Evolutionary conservation across 2,888 invertebrate genomes (phyloP).

Genomic region (Aspidiotus destructor): DNA sequence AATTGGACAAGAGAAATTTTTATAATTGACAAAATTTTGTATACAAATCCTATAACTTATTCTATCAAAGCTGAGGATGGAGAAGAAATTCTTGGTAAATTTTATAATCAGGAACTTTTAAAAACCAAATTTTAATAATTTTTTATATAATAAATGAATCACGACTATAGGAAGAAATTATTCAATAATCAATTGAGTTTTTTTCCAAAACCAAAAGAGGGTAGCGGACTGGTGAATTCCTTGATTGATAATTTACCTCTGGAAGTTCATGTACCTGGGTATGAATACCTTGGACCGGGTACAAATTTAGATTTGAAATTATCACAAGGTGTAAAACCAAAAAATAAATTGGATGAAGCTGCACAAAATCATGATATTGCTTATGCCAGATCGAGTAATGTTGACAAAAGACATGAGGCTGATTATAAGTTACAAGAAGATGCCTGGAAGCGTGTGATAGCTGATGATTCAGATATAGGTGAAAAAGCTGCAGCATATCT

Average conservation of each 20-base stretch:
- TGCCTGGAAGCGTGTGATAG: conserved; percentile 33
- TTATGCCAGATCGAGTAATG: conserved; percentile 19
- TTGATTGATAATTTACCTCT: conserved; percentile 8
- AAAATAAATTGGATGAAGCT: conserved; percentile 12
- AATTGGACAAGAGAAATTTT: conserved; percentile 3
- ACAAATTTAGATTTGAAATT: conserved; percentile 17
- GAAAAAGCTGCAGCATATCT: conserved; percentile 25
- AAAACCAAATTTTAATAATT: conserved; percentile 8
- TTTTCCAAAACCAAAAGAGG: conserved; percentile 10
- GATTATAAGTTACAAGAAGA: conserved; percentile 19
- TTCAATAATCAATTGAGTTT: conserved; percentile 3
- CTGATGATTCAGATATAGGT: conserved; percentile 28
- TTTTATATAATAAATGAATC: conserved; percentile 8
- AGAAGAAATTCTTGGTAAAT: conserved; percentile 1
- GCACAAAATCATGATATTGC: conserved; percentile 18
- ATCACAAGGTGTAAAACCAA: conserved; percentile 17
- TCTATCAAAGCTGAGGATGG: conserved; percentile 9
- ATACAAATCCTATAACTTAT: conserved; percentile 5
- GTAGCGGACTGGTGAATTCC: background rate
- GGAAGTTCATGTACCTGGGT: conserved; percentile 7
- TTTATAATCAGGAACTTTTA: conserved; percentile 8
- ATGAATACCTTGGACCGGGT: conserved; percentile 11
- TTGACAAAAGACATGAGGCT: conserved; percentile 27
- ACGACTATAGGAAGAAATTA: conserved; percentile 5
- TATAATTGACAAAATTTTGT: conserved; percentile 5